Evolutionary conservation across 2,888 invertebrate species (phyloP).

Genomic region (Melinopterus prodromus): DNA sequence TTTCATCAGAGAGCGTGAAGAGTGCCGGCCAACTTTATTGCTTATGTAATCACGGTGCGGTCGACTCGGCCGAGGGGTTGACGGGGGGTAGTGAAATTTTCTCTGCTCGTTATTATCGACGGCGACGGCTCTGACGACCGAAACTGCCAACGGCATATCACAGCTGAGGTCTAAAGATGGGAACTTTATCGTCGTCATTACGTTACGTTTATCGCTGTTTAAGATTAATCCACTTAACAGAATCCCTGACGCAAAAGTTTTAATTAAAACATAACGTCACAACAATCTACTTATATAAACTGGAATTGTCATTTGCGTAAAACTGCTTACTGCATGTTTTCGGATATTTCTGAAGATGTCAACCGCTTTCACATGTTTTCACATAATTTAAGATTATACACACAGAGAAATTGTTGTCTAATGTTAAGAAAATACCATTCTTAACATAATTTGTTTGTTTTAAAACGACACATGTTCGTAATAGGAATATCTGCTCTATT

Average conservation of each 20-base stretch:
- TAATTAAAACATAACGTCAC: background rate
- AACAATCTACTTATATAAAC: background rate
- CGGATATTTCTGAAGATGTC: too few relatives aligned
- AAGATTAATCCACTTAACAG: background rate
- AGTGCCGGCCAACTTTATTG: conserved; percentile 40
- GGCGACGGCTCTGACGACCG: background rate
- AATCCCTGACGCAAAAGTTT: background rate
- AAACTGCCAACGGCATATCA: background rate
- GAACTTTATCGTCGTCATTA: background rate
- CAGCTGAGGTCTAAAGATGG: background rate
- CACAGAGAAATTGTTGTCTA: too few relatives aligned
- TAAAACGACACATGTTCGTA: too few relatives aligned
- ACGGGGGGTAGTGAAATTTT: background rate
- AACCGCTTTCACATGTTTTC: too few relatives aligned
- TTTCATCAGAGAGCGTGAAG: conserved; percentile 7
- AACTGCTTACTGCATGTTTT: too few relatives aligned
- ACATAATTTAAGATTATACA: too few relatives aligned
- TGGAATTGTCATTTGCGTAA: too few relatives aligned
- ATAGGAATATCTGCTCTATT: too few relatives aligned
- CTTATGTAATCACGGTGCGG: conserved; percentile 38
- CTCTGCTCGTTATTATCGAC: background rate
- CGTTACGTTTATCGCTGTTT: background rate
- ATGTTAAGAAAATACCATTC: too few relatives aligned
- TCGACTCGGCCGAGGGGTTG: background rate
- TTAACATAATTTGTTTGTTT: too few relatives aligned